phyloP scores from a whole-genome alignment of 2,113 vertebrate genomes.

The Siniperca chuatsi region DNA sequence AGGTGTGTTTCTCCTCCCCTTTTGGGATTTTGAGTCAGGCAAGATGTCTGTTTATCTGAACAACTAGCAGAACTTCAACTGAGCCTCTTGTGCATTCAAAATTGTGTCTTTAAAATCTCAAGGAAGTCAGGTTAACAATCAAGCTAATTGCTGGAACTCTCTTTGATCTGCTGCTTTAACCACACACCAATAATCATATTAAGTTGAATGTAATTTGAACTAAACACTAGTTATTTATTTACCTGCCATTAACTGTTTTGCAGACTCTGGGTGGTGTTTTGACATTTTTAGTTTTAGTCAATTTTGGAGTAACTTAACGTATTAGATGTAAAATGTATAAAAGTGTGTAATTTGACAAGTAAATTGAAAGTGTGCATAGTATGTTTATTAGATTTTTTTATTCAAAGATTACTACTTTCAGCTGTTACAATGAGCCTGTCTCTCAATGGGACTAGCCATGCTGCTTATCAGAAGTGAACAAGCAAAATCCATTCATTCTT shows the following conservation, averaged over 20 bases:
- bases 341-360: neutral
- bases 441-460: neutral
- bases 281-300: neutral
- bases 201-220: slow-evolving; percentile 21
- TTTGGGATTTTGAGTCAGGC: slow-evolving; percentile 61
- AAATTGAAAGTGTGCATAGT: neutral
- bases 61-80: slow-evolving; percentile 28
- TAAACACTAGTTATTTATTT: slow-evolving; percentile 28
- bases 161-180: slow-evolving; percentile 61
- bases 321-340: neutral
- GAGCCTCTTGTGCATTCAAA: slow-evolving; percentile 44
- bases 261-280: neutral
- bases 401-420: neutral
- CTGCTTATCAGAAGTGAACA: slow-evolving; percentile 8
- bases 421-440: neutral
- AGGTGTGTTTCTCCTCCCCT: slow-evolving; percentile 36
- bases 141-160: slow-evolving; percentile 43
- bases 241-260: slow-evolving; percentile 1
- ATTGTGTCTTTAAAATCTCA: slow-evolving; percentile 38
- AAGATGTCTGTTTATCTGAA: slow-evolving; percentile 65
- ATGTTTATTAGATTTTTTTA: slow-evolving; percentile 3
- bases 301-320: neutral
- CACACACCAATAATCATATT: slow-evolving; percentile 42
- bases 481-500: slow-evolving; percentile 14
- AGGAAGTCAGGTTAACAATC: slow-evolving; percentile 38